Conservation (phyloP, 2,797 vertebrate genomes). For the Eulemur albifrons region DNA sequence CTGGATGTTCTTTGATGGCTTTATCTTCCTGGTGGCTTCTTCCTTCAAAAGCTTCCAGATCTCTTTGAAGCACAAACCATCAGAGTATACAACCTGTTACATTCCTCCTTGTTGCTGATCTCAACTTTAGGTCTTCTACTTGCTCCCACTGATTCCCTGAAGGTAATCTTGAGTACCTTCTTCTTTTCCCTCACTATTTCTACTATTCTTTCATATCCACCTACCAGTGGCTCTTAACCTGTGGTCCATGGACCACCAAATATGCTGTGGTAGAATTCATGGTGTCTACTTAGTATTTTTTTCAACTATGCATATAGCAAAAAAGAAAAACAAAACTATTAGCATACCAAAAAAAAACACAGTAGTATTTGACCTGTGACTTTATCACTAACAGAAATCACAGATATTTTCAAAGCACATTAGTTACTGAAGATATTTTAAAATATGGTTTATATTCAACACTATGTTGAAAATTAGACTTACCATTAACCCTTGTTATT, state of each 20-base stretch:
- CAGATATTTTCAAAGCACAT: constrained; percentile 7
- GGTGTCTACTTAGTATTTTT: constrained; percentile 13
- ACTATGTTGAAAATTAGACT: constrained; percentile 3
- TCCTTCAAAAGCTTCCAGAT: constrained; percentile 61
- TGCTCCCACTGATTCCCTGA: not conserved
- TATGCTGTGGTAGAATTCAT: not conserved
- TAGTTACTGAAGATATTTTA: constrained; percentile 25
- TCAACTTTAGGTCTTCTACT: not conserved
- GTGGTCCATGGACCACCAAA: not conserved
- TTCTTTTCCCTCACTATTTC: not conserved
- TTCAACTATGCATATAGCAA: not conserved
- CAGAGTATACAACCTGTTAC: not conserved
- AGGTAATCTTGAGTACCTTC: not conserved
- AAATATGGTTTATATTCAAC: not conserved
- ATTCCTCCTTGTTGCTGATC: constrained; percentile 40
- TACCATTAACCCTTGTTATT: not conserved
- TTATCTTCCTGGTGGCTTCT: constrained; percentile 56
- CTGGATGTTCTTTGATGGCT: constrained; percentile 61
- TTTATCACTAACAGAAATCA: not conserved
- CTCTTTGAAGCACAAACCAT: constrained; percentile 41
- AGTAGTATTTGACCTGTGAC: not conserved
- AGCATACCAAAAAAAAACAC: not conserved
- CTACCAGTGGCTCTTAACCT: not conserved
- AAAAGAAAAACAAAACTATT: not conserved
- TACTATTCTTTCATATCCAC: not conserved